These are phyloP conservation scores for Dendrolimus pini DNA, from an alignment of 2,888 invertebrate genomes.

Conservation along the genomic window DNA sequence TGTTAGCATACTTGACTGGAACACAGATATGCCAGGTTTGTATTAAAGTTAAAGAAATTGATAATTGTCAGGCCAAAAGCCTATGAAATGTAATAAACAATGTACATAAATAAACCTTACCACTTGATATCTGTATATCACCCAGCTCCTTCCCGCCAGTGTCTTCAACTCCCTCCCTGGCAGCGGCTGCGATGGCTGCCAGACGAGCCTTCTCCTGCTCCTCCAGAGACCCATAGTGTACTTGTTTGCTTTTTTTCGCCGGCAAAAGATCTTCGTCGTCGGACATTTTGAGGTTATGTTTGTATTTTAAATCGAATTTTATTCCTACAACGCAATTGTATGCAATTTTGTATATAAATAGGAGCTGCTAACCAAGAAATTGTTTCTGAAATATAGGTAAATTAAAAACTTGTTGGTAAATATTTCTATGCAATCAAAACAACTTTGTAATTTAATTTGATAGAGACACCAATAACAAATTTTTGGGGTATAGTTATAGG, in stretches of 20 bases:
- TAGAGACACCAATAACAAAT: no score
- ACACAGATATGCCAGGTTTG: no score
- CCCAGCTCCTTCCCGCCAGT: slow-evolving; percentile 76
- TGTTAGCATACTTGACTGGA: no score
- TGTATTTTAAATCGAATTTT: slow-evolving; percentile 2
- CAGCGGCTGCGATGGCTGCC: slow-evolving; percentile 72
- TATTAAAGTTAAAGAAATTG: no score
- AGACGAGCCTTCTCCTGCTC: slow-evolving; percentile 86
- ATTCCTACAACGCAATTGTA: background rate
- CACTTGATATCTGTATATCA: slow-evolving; percentile 81
- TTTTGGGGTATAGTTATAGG: no score
- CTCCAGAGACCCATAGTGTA: slow-evolving; percentile 94
- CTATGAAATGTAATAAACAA: background rate
- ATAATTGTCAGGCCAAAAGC: no score
- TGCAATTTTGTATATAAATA: no score
- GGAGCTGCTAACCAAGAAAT: no score
- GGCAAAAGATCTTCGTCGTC: slow-evolving; percentile 89
- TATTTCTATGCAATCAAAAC: no score
- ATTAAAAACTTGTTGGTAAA: no score
- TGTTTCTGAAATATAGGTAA: no score
- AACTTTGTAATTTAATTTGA: no score
- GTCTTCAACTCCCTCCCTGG: slow-evolving; percentile 79
- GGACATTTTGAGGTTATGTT: slow-evolving; percentile 79
- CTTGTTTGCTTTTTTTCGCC: slow-evolving; percentile 84
- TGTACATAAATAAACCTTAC: slow-evolving; percentile 38